Evolutionary conservation across 1,140 invertebrate species (phyloP).

Genomic region (Pseudomyrmex concolor): DNA sequence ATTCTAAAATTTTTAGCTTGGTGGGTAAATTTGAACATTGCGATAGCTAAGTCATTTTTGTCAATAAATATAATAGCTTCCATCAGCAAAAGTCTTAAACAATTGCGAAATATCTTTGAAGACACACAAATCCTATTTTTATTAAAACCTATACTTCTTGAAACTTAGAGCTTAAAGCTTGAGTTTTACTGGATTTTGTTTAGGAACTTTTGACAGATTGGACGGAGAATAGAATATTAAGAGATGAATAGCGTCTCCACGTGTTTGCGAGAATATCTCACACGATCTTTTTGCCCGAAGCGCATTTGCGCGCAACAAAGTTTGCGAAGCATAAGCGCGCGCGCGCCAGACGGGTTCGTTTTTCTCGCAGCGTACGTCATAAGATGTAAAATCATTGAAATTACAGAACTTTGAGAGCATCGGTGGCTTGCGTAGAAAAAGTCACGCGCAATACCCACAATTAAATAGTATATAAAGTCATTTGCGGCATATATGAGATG

Average conservation of each 20-base stretch:
- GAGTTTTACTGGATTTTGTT: not conserved
- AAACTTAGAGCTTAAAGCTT: not conserved
- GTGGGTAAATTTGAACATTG: conserved; percentile 12
- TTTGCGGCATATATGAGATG: conserved; percentile 47
- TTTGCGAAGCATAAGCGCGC: not conserved
- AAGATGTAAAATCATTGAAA: conserved; percentile 34
- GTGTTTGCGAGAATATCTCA: conserved; percentile 16
- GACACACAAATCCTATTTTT: not conserved
- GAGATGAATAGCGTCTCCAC: not conserved
- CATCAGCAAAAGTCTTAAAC: not conserved
- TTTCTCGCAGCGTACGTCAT: conserved; percentile 19
- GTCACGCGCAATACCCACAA: conserved; percentile 44
- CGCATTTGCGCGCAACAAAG: conserved; percentile 30
- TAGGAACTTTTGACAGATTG: not conserved
- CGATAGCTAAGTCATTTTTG: not conserved
- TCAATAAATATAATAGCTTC: not conserved
- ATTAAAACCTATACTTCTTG: not conserved
- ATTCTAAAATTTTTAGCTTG: conserved; percentile 21
- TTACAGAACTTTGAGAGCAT: not conserved
- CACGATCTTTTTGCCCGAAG: conserved; percentile 4
- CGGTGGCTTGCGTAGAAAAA: conserved; percentile 21
- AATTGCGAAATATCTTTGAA: not conserved
- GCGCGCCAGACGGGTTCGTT: conserved; percentile 4
- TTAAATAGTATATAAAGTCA: conserved; percentile 67
- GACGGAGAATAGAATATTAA: not conserved